A percentile compares a stretch with the other conserved stretches of the same genome.
These are phyloP conservation scores for Helicoverpa armigera DNA, from an alignment of 1,140 invertebrate species.

Conservation along the genomic window DNA sequence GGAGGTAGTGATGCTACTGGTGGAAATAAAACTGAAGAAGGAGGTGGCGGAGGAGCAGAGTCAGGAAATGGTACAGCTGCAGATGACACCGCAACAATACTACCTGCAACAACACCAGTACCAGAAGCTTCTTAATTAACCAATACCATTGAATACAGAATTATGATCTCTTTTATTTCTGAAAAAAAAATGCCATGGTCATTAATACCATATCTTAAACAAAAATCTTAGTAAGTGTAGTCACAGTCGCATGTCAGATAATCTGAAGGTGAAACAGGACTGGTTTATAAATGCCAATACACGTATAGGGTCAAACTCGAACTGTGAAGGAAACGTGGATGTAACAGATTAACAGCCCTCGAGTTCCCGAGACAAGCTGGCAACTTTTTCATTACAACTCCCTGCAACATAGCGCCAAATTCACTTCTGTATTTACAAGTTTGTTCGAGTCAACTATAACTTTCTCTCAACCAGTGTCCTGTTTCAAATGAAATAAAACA, in stretches of 20 bases:
- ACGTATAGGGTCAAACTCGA: conserved; percentile 4
- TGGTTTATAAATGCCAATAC: not conserved
- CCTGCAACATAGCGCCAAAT: conserved; percentile 43
- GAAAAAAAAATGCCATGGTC: too few relatives aligned
- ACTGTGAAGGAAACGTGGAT: conserved; percentile 48
- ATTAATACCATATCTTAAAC: too few relatives aligned
- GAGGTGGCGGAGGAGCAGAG: not conserved
- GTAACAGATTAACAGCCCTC: conserved; percentile 54
- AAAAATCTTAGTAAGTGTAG: too few relatives aligned
- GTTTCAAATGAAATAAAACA: conserved; percentile 32
- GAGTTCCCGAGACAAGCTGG: conserved; percentile 33
- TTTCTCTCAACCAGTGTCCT: conserved; percentile 12
- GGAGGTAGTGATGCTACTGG: not conserved
- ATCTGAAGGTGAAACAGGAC: too few relatives aligned
- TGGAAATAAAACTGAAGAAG: not conserved
- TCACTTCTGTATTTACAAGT: conserved; percentile 51
- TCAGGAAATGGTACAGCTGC: too few relatives aligned
- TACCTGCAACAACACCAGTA: too few relatives aligned
- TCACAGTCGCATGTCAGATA: too few relatives aligned
- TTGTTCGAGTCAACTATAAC: conserved; percentile 27
- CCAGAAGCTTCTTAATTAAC: too few relatives aligned
- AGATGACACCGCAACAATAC: too few relatives aligned
- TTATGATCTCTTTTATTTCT: too few relatives aligned
- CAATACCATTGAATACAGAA: too few relatives aligned
- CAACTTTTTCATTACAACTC: conserved; percentile 66